A percentile compares a stretch with the other conserved stretches of the same genome.
Evolutionary conservation across 2,113 vertebrate genomes (phyloP).

Genomic region (Verasper variegatus): DNA sequence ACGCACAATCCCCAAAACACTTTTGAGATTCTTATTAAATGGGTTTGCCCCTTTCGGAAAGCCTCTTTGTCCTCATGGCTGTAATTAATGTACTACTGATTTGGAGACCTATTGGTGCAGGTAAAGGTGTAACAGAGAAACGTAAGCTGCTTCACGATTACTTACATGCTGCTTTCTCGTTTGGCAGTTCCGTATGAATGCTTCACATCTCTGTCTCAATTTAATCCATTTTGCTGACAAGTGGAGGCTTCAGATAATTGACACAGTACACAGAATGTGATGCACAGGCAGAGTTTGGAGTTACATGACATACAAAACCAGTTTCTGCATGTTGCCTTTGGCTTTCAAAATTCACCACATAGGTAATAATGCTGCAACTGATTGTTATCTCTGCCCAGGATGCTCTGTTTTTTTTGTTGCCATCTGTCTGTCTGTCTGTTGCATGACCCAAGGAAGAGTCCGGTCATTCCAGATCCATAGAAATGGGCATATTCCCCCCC

Average conservation of each 20-base stretch:
- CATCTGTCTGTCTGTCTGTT: background rate
- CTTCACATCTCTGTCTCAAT: constrained; percentile 5
- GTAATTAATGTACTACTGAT: constrained; percentile 34
- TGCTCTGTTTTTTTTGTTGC: background rate
- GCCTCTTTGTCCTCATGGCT: constrained; percentile 29
- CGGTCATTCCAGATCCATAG: background rate
- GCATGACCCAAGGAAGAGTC: background rate
- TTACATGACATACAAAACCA: constrained; percentile 13
- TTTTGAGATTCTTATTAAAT: constrained; percentile 22
- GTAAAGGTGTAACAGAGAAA: constrained; percentile 28
- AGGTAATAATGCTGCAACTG: background rate
- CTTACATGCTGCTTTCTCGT: constrained; percentile 5
- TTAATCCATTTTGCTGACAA: constrained; percentile 27
- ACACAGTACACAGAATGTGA: background rate
- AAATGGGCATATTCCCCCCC: too few relatives aligned
- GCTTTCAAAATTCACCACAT: background rate
- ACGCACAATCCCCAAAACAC: constrained; percentile 17
- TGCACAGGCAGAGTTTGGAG: background rate
- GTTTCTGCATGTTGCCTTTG: constrained; percentile 15
- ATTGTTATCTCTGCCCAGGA: background rate
- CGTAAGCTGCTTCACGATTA: constrained; percentile 7
- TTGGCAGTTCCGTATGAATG: constrained; percentile 26
- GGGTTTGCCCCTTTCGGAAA: constrained; percentile 17
- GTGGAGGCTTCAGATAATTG: background rate
- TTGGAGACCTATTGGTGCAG: constrained; percentile 19